Base-by-base conservation (phyloP, 2,797 vertebrate species). In the Coranthus polyacanthus region DNA sequence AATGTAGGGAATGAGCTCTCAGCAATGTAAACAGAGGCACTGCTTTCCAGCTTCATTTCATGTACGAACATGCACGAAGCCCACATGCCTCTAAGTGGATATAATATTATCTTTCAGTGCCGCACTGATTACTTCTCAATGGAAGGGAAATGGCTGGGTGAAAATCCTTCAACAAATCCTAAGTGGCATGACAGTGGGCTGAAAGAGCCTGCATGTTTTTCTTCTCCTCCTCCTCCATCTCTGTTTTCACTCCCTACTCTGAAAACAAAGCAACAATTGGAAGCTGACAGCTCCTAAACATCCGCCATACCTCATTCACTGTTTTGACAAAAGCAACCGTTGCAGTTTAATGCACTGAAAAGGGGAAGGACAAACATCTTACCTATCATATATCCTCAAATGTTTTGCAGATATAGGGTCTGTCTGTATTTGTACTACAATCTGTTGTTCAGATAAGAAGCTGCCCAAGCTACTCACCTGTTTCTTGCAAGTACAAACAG, bases 171-270 rank as follows among this genome's bases (percentile, higher is more conserved):
- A 92, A 86, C 91, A 75, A 85, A 85, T 89, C 84, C 83, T 90
- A 93, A 94, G 93, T 92, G 91, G 90, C 90, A 85, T 90, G 90
- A 92, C 90, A 89, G 87, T 79, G 81, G 82, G 75, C 87, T 92
- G 85, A 91, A 91, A 93, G 89, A 89, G 86, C 91, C 88, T 65
- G 88, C 83, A 82, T 93, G 88, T 90, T 91, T 89, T 89, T 81
- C 78, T 82, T 86, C 75, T 53, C 86, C 81, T 84, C 84, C 75
- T 80, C 84, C 83, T 79, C 74, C 78, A 46, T 86, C 83, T 85
- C 88, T 49, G 67, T 90, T 90, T 85, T 84, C 82, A 87, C 81
- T 79, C 75, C 69, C 58, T 64, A 65, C 82, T 75, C 80, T 68
- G 46, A 87, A 87, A 89, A 85, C 65, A 72, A 81, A 77, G 85